Conservation (phyloP, 1,140 invertebrate species). For the Camponotus pennsylvanicus region DNA sequence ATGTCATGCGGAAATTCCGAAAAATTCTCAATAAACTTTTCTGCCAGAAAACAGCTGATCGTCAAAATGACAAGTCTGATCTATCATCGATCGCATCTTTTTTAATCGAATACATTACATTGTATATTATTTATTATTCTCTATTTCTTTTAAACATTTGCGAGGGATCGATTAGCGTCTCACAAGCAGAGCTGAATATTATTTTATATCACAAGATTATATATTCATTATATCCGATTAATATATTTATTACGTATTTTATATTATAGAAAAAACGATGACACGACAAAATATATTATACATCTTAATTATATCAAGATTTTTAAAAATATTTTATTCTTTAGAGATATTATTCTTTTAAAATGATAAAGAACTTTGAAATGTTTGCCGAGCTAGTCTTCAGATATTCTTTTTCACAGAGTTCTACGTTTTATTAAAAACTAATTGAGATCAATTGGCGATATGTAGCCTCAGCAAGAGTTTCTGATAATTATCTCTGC, state of each 20-base stretch:
- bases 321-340: constrained; percentile 11
- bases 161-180: background rate
- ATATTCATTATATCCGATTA: background rate
- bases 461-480: constrained; percentile 8
- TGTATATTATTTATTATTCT: constrained; percentile 13
- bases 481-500: constrained; percentile 10
- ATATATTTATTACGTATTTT: background rate
- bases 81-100: constrained; percentile 46
- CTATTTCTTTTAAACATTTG: constrained; percentile 3
- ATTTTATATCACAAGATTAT: background rate
- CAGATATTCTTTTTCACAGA: background rate
- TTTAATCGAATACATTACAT: constrained; percentile 60
- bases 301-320: background rate
- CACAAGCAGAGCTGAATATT: constrained; percentile 30
- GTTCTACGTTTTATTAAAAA: constrained; percentile 19
- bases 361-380: background rate
- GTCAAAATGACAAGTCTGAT: constrained; percentile 64
- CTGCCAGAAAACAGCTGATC: constrained; percentile 55
- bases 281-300: background rate
- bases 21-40: constrained; percentile 54
- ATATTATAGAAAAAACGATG: background rate
- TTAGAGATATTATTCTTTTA: background rate
- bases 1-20: constrained; percentile 59
- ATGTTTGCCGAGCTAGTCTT: background rate
- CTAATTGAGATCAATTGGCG: constrained; percentile 39